A percentile compares a stretch with the other conserved stretches of the same genome.
Evolutionary conservation across 1,140 invertebrate genomes (phyloP).

Genomic region (Nymphalis io): DNA sequence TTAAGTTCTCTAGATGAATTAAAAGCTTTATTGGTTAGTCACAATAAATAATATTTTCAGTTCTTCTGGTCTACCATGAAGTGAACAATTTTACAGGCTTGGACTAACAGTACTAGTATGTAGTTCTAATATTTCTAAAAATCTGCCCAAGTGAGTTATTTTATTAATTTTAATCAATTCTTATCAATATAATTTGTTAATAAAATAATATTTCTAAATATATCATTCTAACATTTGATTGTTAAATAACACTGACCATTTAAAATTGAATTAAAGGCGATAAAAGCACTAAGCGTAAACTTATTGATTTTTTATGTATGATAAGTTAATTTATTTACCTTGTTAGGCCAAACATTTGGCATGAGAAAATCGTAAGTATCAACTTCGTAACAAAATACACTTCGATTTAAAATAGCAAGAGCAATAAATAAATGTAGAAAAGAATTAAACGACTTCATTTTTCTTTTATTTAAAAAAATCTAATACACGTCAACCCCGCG

Average conservation of each 20-base stretch:
- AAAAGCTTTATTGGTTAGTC: too few relatives aligned
- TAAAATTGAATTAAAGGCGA: not conserved
- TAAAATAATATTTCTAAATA: too few relatives aligned
- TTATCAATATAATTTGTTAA: too few relatives aligned
- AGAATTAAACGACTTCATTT: conserved; percentile 46
- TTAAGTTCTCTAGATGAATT: too few relatives aligned
- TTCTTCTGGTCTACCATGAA: too few relatives aligned
- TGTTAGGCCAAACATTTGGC: conserved; percentile 69
- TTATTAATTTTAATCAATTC: too few relatives aligned
- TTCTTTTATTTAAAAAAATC: conserved; percentile 9
- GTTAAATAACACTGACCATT: not conserved
- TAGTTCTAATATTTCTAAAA: too few relatives aligned
- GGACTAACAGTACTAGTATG: too few relatives aligned
- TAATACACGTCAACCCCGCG: conserved; percentile 27
- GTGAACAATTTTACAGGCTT: too few relatives aligned
- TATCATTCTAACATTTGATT: too few relatives aligned
- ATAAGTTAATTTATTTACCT: conserved; percentile 51
- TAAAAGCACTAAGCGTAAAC: not conserved
- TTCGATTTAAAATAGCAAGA: conserved; percentile 42
- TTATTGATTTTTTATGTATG: not conserved
- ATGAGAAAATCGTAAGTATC: conserved; percentile 72
- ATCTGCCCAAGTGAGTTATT: too few relatives aligned
- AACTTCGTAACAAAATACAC: conserved; percentile 53
- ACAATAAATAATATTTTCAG: too few relatives aligned
- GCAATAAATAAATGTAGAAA: conserved; percentile 40